phyloP scores from a whole-genome alignment of 2,113 vertebrate species.

The Empidonax alnorum region DNA sequence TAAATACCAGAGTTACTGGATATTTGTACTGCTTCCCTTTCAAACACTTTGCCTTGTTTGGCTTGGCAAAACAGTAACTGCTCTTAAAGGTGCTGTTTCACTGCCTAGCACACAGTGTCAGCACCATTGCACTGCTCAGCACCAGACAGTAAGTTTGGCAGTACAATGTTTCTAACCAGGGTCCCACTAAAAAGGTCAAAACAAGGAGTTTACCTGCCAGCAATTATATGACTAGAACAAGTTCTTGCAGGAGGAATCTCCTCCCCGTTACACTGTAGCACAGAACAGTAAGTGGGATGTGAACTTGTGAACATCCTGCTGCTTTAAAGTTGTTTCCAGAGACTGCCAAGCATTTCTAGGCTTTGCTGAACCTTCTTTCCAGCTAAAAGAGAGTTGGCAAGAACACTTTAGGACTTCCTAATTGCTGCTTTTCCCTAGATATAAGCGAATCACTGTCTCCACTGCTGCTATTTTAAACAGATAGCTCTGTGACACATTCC shows the following conservation, averaged over 20 bases:
- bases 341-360: not conserved
- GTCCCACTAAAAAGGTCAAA: not conserved
- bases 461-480: not conserved
- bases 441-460: not conserved
- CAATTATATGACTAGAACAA: not conserved
- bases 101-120: fast-evolving
- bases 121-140: fast-evolving
- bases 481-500: not conserved
- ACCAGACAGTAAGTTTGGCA: not conserved
- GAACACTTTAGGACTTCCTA: not conserved
- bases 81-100: not conserved
- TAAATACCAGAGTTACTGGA: slow-evolving; percentile 33
- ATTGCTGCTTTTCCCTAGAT: not conserved
- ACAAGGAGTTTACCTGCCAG: not conserved
- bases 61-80: not conserved
- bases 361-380: not conserved
- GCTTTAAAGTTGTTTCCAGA: not conserved
- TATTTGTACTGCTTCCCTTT: slow-evolving; percentile 43
- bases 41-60: slow-evolving; percentile 43
- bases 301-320: not conserved
- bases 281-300: not conserved
- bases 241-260: not conserved
- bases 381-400: not conserved
- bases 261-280: not conserved
- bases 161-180: not conserved